phyloP scores from a whole-genome alignment of 2,113 vertebrate species.

The Aphelocoma coerulescens region DNA sequence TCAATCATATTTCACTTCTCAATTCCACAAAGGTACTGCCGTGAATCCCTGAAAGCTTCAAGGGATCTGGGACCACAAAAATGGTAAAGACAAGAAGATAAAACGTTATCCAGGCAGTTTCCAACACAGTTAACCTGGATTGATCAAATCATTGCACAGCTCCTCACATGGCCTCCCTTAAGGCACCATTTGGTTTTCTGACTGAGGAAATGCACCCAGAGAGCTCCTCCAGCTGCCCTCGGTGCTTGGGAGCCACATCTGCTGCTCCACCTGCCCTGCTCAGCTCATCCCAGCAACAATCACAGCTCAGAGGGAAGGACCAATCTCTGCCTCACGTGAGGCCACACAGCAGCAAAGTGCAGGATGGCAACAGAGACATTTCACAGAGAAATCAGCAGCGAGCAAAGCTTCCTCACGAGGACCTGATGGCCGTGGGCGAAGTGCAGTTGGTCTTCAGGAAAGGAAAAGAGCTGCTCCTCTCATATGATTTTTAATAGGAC shows the following conservation, averaged over 20 bases:
- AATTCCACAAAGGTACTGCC: neutral
- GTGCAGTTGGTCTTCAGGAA: neutral
- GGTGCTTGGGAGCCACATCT: neutral
- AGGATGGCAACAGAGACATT: neutral
- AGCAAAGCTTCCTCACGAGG: neutral
- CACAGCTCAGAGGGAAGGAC: neutral
- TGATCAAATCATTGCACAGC: neutral
- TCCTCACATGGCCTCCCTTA: neutral
- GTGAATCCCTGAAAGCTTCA: neutral
- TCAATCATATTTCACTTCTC: neutral
- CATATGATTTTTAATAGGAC: neutral
- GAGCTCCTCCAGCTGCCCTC: neutral
- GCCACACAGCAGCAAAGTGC: neutral
- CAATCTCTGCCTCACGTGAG: rapidly evolving
- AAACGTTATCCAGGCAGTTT: neutral
- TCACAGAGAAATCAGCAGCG: neutral
- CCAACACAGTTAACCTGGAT: neutral
- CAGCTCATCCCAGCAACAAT: neutral
- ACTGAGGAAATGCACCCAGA: neutral
- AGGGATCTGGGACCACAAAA: neutral
- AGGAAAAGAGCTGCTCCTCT: neutral
- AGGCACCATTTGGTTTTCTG: rapidly evolving
- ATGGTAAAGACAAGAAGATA: neutral
- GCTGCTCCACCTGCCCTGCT: neutral
- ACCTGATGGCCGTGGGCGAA: neutral